These are phyloP conservation scores for Ceratoteleas bidentatus DNA, from an alignment of 1,140 invertebrate species.

Conservation along the genomic window DNA sequence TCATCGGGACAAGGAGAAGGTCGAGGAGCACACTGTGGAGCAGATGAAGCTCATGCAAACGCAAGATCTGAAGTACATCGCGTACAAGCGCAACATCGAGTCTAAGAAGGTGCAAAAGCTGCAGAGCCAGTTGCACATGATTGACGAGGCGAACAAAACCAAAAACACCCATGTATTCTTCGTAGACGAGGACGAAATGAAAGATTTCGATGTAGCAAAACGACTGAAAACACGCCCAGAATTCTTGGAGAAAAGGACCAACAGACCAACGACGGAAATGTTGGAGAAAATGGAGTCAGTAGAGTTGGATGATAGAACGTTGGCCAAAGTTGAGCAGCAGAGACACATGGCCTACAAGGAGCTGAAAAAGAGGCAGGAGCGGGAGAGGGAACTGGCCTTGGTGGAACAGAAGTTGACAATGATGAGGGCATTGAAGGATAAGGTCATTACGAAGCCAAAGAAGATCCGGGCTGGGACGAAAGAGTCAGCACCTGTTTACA, in stretches of 20 bases:
- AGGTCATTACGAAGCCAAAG: constrained; percentile 84
- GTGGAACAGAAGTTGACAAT: constrained; percentile 93
- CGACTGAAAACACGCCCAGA: constrained; percentile 88
- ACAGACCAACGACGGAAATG: constrained; percentile 84
- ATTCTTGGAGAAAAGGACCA: constrained; percentile 86
- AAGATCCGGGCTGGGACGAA: constrained; percentile 86
- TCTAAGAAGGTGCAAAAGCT: constrained; percentile 93
- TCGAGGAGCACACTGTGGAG: constrained; percentile 88
- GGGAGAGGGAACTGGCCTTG: constrained; percentile 90
- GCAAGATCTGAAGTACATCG: constrained; percentile 95
- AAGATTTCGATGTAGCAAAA: constrained; percentile 87
- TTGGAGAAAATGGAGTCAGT: constrained; percentile 84
- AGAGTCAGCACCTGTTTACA: constrained; percentile 89
- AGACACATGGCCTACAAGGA: constrained; percentile 88
- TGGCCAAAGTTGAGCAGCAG: constrained; percentile 83
- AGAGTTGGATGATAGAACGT: constrained; percentile 80
- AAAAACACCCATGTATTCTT: constrained; percentile 92
- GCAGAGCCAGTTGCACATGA: constrained; percentile 90
- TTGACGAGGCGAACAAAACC: constrained; percentile 86
- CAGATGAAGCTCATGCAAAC: constrained; percentile 94
- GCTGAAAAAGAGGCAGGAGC: constrained; percentile 89
- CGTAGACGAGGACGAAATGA: constrained; percentile 86
- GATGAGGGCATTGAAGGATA: constrained; percentile 87
- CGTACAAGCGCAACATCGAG: constrained; percentile 92
- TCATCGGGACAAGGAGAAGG: constrained; percentile 86